These are phyloP conservation scores for Sylvietta virens DNA, from an alignment of 2,113 vertebrate species.

Conservation along the genomic window DNA sequence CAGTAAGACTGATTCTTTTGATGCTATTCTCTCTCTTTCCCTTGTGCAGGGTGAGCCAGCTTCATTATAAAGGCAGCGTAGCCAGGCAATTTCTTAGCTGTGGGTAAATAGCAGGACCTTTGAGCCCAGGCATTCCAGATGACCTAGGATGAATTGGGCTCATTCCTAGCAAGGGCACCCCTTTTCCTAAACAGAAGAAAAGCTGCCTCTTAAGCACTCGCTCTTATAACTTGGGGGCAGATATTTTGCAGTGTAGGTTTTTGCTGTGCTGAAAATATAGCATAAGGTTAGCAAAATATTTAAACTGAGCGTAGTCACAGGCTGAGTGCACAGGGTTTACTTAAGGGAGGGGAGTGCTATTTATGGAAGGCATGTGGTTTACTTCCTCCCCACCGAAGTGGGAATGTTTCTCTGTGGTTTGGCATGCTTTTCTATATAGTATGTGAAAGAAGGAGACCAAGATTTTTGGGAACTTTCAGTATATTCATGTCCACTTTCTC, in stretches of 20 bases:
- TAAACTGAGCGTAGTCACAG: neutral
- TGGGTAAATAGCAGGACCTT: neutral
- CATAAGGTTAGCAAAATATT: slow-evolving; percentile 41
- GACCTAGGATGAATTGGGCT: neutral
- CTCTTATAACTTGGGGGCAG: neutral
- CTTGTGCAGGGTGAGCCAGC: neutral
- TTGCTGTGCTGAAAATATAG: slow-evolving; percentile 1
- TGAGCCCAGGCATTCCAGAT: neutral
- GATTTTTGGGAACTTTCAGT: slow-evolving; percentile 42
- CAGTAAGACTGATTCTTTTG: neutral
- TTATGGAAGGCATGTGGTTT: slow-evolving; percentile 67
- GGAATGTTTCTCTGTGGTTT: slow-evolving; percentile 62
- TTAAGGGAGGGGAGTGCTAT: slow-evolving; percentile 61
- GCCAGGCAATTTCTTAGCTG: neutral
- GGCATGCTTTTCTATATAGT: slow-evolving; percentile 5
- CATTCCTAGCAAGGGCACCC: neutral
- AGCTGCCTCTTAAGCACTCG: neutral
- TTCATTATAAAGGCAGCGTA: neutral
- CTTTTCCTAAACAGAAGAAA: neutral
- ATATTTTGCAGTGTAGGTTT: slow-evolving; percentile 7
- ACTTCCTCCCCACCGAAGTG: slow-evolving; percentile 1
- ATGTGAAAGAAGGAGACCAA: slow-evolving; percentile 45
- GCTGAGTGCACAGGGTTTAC: slow-evolving; percentile 35
- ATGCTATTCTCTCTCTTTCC: neutral
- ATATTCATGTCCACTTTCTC: neutral